Conservation (phyloP, 1,140 invertebrate species). For the Caenorhabditis elegans region DNA sequence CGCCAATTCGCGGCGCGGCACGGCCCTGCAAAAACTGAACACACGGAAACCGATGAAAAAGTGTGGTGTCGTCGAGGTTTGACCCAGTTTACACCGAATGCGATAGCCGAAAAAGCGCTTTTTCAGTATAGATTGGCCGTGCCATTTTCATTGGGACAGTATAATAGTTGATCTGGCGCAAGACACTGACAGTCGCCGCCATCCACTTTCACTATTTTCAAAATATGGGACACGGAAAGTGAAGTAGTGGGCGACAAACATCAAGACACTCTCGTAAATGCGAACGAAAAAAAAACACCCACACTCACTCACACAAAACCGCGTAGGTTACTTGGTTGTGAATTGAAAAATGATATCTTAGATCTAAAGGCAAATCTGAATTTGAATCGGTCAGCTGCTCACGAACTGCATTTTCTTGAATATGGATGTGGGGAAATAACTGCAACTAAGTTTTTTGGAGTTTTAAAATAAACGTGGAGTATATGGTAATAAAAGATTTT, state of each 20-base stretch:
- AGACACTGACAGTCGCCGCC: conserved; percentile 7
- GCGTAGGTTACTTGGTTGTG: background rate
- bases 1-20: background rate
- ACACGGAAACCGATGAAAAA: conserved; percentile 9
- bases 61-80: background rate
- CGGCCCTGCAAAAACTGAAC: background rate
- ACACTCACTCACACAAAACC: no score
- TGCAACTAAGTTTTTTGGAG: no score
- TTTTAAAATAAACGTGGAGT: no score
- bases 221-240: conserved; percentile 13
- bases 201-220: background rate
- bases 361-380: no score
- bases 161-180: background rate
- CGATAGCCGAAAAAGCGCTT: background rate
- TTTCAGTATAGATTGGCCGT: background rate
- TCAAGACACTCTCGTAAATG: background rate
- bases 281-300: background rate
- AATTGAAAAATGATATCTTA: background rate
- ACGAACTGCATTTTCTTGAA: no score
- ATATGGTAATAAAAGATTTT: no score
- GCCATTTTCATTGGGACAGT: background rate
- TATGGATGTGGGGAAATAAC: no score
- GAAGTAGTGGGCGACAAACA: background rate
- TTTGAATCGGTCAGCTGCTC: no score
- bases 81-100: conserved; percentile 12